Evolutionary conservation across 1,140 invertebrate species (phyloP).

Genomic region (Schmidtea mediterranea): DNA sequence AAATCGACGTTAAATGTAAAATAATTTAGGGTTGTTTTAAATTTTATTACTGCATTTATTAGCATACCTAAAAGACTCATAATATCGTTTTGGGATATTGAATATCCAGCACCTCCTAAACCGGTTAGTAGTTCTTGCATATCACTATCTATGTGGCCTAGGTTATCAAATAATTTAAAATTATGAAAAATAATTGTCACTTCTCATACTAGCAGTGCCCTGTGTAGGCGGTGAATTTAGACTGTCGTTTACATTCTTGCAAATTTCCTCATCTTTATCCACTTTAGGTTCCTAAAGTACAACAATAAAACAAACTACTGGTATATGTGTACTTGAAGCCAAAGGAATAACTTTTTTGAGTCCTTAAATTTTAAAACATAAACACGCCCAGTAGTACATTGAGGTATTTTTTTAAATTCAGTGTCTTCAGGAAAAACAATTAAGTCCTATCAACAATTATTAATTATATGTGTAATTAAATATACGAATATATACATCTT

Average conservation of each 20-base stretch:
- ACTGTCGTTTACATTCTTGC: constrained; percentile 64
- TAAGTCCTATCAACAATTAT: constrained; percentile 42
- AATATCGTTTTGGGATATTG: too few relatives aligned
- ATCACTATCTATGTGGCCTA: too few relatives aligned
- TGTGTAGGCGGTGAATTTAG: constrained; percentile 74
- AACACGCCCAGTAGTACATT: constrained; percentile 79
- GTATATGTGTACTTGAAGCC: constrained; percentile 49
- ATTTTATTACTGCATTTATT: too few relatives aligned
- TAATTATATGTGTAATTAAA: not conserved
- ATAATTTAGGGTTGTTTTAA: too few relatives aligned
- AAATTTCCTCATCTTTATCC: constrained; percentile 81
- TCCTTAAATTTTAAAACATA: constrained; percentile 87
- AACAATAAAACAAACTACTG: not conserved
- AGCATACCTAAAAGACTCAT: too few relatives aligned
- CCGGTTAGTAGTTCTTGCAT: too few relatives aligned
- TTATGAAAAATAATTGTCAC: constrained; percentile 11
- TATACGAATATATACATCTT: constrained; percentile 36
- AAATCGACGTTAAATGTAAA: too few relatives aligned
- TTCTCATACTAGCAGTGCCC: constrained; percentile 34
- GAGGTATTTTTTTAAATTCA: constrained; percentile 70
- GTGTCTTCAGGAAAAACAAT: constrained; percentile 95
- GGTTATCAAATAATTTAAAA: too few relatives aligned
- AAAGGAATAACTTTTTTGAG: constrained; percentile 70
- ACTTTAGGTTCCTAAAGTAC: constrained; percentile 52
- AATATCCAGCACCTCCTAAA: too few relatives aligned